These are phyloP conservation scores for Drosophila sucinea DNA, from an alignment of 1,140 invertebrate genomes.

Conservation along the genomic window DNA sequence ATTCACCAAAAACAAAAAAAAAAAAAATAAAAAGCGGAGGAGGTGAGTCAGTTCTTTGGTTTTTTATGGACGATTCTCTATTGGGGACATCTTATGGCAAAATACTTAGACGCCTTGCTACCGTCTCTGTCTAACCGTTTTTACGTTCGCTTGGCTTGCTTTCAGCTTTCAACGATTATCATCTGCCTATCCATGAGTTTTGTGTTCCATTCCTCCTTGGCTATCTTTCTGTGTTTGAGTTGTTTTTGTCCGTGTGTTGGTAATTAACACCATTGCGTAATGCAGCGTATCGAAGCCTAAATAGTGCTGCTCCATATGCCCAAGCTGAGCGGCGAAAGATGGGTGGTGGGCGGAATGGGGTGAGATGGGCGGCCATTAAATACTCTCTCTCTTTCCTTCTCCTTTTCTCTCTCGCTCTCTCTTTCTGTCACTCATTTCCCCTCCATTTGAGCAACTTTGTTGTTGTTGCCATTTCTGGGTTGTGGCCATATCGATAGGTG, in stretches of 20 bases:
- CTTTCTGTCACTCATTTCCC: constrained; percentile 11
- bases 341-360: constrained; percentile 20
- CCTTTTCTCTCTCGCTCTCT: constrained; percentile 12
- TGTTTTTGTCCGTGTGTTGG: constrained; percentile 59
- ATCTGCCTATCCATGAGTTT: constrained; percentile 23
- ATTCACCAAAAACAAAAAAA: neutral
- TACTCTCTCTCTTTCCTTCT: constrained; percentile 14
- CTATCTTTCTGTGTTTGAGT: constrained; percentile 1
- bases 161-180: constrained; percentile 58
- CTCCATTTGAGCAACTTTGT: constrained; percentile 50
- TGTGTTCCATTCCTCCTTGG: constrained; percentile 22
- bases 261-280: constrained; percentile 83
- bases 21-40: neutral
- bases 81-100: constrained; percentile 37
- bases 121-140: constrained; percentile 62
- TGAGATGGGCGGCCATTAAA: constrained; percentile 45
- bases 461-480: constrained; percentile 53
- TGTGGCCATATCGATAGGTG: constrained; percentile 49
- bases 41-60: constrained; percentile 47
- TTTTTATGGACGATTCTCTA: constrained; percentile 44
- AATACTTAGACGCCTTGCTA: constrained; percentile 45
- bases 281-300: constrained; percentile 82
- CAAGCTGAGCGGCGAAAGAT: constrained; percentile 34
- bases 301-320: constrained; percentile 81
- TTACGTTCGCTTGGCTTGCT: constrained; percentile 63